phyloP scores from a whole-genome alignment of 2,888 invertebrate genomes.

The Endomychus coccineus region DNA sequence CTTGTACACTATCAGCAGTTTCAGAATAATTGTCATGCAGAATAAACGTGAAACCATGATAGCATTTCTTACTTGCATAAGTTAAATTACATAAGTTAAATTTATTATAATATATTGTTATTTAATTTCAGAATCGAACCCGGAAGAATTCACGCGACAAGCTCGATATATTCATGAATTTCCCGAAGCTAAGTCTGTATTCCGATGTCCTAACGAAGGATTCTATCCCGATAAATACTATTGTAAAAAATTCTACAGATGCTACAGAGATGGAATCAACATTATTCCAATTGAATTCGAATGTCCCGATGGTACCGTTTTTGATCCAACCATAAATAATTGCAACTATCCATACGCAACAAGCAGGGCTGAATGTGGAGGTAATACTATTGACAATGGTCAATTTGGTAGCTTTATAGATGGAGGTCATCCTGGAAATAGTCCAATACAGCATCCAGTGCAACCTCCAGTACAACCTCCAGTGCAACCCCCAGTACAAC shows the following conservation, averaged over 20 bases:
- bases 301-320: constrained; percentile 64
- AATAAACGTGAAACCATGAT: no score
- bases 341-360: constrained; percentile 61
- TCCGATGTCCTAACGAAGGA: constrained; percentile 47
- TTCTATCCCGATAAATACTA: constrained; percentile 59
- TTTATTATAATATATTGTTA: no score
- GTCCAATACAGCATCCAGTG: neutral
- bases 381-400: constrained; percentile 46
- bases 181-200: no score
- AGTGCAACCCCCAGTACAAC: neutral
- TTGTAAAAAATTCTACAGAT: constrained; percentile 68
- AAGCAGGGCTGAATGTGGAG: constrained; percentile 59
- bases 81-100: no score
- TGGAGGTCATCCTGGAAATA: constrained; percentile 1
- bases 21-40: no score
- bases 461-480: neutral
- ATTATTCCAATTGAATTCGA: constrained; percentile 59
- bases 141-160: no score
- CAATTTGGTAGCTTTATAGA: constrained; percentile 6
- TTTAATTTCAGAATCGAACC: no score
- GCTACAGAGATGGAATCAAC: constrained; percentile 56
- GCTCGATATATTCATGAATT: no score
- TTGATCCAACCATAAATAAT: constrained; percentile 58
- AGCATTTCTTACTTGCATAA: no score
- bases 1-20: no score